These are phyloP conservation scores for Serranus cabrilla DNA, from an alignment of 2,797 vertebrate genomes.

Conservation along the genomic window DNA sequence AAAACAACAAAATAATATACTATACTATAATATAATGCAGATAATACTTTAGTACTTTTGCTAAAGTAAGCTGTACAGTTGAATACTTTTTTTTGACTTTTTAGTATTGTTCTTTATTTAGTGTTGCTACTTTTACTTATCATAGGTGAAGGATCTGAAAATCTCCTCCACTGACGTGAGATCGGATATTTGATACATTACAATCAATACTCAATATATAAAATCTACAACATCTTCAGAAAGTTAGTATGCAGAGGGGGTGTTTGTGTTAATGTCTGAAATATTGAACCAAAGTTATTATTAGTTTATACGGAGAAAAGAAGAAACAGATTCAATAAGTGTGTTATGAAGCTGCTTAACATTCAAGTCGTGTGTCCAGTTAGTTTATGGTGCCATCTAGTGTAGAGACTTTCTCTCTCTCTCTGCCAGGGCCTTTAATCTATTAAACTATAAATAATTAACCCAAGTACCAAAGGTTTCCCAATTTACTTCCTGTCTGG, in stretches of 20 bases:
- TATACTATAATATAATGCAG: neutral
- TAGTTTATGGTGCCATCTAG: constrained; percentile 77
- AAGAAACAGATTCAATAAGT: neutral
- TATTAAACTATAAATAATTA: constrained; percentile 18
- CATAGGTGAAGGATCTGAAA: neutral
- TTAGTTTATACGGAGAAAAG: neutral
- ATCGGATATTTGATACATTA: neutral
- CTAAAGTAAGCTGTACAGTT: neutral
- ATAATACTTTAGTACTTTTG: neutral
- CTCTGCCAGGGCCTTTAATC: neutral
- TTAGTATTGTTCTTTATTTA: neutral
- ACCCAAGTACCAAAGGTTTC: constrained; percentile 16
- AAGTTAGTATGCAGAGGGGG: neutral
- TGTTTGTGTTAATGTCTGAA: neutral
- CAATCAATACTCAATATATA: neutral
- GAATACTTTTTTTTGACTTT: neutral
- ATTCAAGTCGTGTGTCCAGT: constrained; percentile 57
- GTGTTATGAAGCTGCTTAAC: constrained; percentile 43
- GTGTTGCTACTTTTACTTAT: neutral
- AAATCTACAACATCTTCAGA: neutral
- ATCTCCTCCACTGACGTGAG: neutral
- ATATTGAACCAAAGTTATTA: constrained; percentile 4
- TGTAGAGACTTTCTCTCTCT: constrained; percentile 35
- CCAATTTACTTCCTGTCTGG: constrained; percentile 7
- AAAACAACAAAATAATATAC: neutral